Evolutionary conservation across 2,113 vertebrate species (phyloP).

Genomic region (Sorex araneus): DNA sequence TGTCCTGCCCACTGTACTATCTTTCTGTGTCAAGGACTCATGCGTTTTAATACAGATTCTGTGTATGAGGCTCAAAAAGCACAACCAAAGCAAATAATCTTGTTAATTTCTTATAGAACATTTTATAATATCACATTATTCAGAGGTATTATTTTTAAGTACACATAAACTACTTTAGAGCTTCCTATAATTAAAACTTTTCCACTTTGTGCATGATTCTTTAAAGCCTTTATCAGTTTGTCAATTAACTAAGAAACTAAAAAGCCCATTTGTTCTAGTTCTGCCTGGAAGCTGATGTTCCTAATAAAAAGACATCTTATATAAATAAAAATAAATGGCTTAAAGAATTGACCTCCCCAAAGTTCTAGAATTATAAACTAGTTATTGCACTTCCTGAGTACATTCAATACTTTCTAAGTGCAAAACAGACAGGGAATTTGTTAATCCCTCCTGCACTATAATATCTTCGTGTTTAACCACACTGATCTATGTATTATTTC

Average conservation of each 20-base stretch:
- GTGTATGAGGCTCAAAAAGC: background rate
- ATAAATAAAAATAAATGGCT: slow-evolving; percentile 67
- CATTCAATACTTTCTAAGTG: slow-evolving; percentile 59
- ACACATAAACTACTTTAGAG: slow-evolving; percentile 47
- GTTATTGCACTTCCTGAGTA: slow-evolving; percentile 61
- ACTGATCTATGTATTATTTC: slow-evolving; percentile 38
- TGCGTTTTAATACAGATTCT: background rate
- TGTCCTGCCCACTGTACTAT: too few species aligned
- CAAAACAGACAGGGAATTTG: slow-evolving; percentile 64
- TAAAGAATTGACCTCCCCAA: slow-evolving; percentile 59
- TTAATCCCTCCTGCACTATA: slow-evolving; percentile 21
- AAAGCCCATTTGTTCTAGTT: slow-evolving; percentile 69
- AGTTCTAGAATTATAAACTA: slow-evolving; percentile 64
- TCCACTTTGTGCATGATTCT: slow-evolving; percentile 39
- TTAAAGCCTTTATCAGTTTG: slow-evolving; percentile 65
- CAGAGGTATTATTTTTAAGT: slow-evolving; percentile 47
- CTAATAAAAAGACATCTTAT: slow-evolving; percentile 68
- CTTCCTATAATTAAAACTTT: slow-evolving; percentile 71
- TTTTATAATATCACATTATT: slow-evolving; percentile 45
- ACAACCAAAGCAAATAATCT: slow-evolving; percentile 24
- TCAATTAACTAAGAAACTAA: slow-evolving; percentile 66
- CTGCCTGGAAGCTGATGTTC: slow-evolving; percentile 68
- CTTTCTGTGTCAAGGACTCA: background rate
- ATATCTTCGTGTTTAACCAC: slow-evolving; percentile 52
- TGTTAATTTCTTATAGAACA: slow-evolving; percentile 51